Conservation (phyloP, 2,113 vertebrate genomes). For the Sebastes fasciatus region DNA sequence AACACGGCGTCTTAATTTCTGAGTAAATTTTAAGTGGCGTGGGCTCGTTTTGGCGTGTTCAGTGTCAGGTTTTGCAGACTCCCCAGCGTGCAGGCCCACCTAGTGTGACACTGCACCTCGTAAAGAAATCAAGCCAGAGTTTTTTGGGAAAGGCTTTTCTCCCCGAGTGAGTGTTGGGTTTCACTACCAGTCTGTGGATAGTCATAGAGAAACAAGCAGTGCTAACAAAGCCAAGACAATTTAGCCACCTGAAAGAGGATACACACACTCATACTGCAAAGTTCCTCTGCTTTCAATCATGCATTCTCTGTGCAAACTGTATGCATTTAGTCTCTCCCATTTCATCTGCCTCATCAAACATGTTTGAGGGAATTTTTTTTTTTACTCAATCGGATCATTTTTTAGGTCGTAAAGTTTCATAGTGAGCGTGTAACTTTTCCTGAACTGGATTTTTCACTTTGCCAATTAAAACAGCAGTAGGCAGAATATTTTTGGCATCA, state of each 20-base stretch:
- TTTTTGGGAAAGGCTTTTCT: conserved; percentile 67
- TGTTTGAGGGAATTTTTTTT: background rate
- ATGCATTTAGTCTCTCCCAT: background rate
- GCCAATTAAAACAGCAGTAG: too few relatives aligned
- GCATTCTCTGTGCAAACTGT: conserved; percentile 34
- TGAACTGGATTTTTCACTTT: conserved; percentile 16
- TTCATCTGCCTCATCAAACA: conserved; percentile 26
- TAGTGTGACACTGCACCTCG: conserved; percentile 79
- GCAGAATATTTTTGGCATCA: too few relatives aligned
- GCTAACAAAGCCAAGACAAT: conserved; percentile 76
- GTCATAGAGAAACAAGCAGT: conserved; percentile 62
- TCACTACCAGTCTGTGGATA: conserved; percentile 72
- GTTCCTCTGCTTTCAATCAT: conserved; percentile 62
- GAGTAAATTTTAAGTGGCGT: conserved; percentile 71
- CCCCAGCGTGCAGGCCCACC: conserved; percentile 78
- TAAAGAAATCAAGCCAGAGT: conserved; percentile 75
- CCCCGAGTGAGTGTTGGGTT: conserved; percentile 76
- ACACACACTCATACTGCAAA: conserved; percentile 32
- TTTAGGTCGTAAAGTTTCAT: background rate
- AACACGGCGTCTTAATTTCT: conserved; percentile 72
- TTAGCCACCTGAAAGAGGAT: conserved; percentile 71
- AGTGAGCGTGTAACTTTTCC: conserved; percentile 9
- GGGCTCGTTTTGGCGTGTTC: conserved; percentile 66
- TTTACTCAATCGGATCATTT: conserved; percentile 14
- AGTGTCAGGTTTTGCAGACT: conserved; percentile 79